Percentiles rank a stretch among this genome's conserved stretches.
Conservation (phyloP, 2,113 vertebrate genomes). For the Mus pahari region DNA sequence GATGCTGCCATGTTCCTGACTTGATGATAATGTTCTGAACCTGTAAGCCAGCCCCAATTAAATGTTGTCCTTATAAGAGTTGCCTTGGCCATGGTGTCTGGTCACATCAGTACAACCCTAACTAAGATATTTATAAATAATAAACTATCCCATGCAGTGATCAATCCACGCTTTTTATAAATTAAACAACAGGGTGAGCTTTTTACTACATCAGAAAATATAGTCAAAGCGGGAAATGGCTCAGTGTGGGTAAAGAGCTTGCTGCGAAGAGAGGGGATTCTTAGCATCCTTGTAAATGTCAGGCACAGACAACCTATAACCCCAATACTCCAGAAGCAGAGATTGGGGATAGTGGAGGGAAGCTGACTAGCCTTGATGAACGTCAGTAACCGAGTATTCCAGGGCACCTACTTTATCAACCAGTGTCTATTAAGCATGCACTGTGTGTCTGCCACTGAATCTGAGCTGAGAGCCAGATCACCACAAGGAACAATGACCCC, state of each 20-base stretch:
- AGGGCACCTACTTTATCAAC: not conserved
- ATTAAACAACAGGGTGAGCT: not conserved
- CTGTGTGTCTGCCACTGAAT: too few species aligned
- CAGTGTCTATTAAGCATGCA: not conserved
- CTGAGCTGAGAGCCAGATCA: not conserved
- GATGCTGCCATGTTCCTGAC: too few species aligned
- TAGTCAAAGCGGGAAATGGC: not conserved
- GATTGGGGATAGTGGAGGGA: not conserved
- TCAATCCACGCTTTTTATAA: conserved; percentile 24
- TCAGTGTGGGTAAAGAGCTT: not conserved
- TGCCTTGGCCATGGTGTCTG: too few species aligned
- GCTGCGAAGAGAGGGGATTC: too few species aligned
- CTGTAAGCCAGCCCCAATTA: too few species aligned
- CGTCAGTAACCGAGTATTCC: not conserved
- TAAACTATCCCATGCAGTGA: not conserved
- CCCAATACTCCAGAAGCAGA: too few species aligned
- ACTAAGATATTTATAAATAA: not conserved
- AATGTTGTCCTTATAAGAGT: too few species aligned
- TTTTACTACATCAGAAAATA: not conserved
- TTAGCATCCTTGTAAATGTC: not conserved
- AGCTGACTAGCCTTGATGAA: not conserved
- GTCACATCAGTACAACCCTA: too few species aligned
- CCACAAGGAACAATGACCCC: not conserved
- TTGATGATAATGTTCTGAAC: too few species aligned
- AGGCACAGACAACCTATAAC: too few species aligned